Evolutionary conservation across 1,140 invertebrate species (phyloP).

Genomic region (Lepidurus packardi): DNA sequence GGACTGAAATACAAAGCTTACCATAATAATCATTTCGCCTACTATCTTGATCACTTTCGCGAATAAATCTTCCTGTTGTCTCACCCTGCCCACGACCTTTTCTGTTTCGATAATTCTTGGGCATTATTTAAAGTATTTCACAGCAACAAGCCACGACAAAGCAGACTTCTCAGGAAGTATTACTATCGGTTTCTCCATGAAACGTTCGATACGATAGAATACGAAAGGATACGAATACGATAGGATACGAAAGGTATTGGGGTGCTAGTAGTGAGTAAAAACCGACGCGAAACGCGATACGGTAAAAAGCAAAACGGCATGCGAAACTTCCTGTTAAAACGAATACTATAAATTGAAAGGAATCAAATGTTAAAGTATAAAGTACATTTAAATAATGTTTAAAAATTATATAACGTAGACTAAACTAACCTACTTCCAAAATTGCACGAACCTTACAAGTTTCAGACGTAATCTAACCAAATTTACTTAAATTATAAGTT

Average conservation of each 20-base stretch:
- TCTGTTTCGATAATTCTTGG: neutral
- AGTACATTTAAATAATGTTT: neutral
- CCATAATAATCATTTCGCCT: conserved; percentile 7
- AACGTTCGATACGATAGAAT: no score
- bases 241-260: no score
- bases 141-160: neutral
- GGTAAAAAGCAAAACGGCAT: no score
- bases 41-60: neutral
- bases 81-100: conserved; percentile 10
- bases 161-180: no score
- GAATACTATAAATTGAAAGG: neutral
- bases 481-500: neutral
- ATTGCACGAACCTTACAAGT: neutral
- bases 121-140: neutral
- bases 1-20: neutral
- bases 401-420: neutral
- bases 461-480: neutral
- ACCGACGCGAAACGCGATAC: no score
- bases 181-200: no score
- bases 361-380: neutral
- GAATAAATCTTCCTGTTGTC: conserved; percentile 18
- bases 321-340: neutral
- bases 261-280: no score
- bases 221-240: no score
- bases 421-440: neutral